Evolutionary conservation across 2,888 invertebrate genomes (phyloP).

Genomic region (Pedicia rivosa): DNA sequence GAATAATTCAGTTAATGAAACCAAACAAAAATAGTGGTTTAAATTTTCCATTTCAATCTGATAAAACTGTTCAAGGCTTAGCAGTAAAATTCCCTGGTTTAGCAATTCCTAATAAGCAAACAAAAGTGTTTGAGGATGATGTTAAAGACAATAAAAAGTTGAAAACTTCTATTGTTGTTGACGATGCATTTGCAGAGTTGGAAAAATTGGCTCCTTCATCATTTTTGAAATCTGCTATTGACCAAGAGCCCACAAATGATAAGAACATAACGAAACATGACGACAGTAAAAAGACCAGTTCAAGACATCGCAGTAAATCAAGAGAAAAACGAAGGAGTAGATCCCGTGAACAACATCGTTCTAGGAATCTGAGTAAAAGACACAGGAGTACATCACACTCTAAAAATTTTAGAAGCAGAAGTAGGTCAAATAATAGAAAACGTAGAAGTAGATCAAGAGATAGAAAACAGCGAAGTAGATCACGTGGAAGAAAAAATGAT

Average conservation of each 20-base stretch:
- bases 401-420: conserved; percentile 18
- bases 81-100: conserved; percentile 63
- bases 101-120: conserved; percentile 56
- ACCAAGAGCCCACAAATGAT: conserved; percentile 16
- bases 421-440: conserved; percentile 15
- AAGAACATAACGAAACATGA: conserved; percentile 13
- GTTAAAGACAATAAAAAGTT: conserved; percentile 24
- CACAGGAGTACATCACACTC: conserved; percentile 21
- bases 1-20: conserved; percentile 93
- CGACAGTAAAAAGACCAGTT: no score
- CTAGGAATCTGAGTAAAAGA: conserved; percentile 15
- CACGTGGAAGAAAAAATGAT: not conserved
- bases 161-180: conserved; percentile 35
- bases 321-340: conserved; percentile 10
- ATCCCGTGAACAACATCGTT: conserved; percentile 10
- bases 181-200: conserved; percentile 69
- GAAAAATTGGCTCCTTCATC: conserved; percentile 68
- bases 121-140: conserved; percentile 27
- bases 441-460: conserved; percentile 13
- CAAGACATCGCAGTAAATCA: conserved; percentile 9
- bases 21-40: conserved; percentile 26
- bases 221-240: conserved; percentile 14
- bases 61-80: conserved; percentile 27
- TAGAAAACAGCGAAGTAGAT: conserved; percentile 7
- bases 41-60: conserved; percentile 9